Base-by-base conservation (phyloP, 92 coral and sea anemone genomes). In the Epizoanthus scotinus region DNA sequence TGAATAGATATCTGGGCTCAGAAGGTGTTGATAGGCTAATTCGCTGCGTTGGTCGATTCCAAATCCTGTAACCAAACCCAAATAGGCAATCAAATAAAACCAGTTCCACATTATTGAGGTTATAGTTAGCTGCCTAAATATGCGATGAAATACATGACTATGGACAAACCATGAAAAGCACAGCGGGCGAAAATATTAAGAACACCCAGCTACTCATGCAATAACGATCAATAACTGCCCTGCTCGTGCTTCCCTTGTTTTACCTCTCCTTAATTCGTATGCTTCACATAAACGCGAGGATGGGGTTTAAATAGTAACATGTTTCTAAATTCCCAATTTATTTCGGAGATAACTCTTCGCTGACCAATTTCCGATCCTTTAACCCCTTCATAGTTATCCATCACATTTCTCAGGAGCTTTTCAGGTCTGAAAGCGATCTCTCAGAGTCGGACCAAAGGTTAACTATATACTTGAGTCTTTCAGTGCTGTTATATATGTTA, bases 1-100 rank as follows among this genome's bases (percentile, higher is more conserved):
- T 25, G 27, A 27, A 58, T 74, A 24, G 26, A 38, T 40, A 59
- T 58, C 13, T 15, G 40, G 36, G 59, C 38, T 21, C 81, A 34
- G 40, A 21, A 75, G 67, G 81, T 75, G 81, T 75, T 75, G 53
- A 75, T 22, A 22, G 68, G 67, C 61, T 75, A 75, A 34, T 36
- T 47, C 81, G 36, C 53, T 44, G 81, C 81, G 81, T 75, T 75
- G 81, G 81, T 75, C 81, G n/a, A n/a, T 17, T 36, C 67, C 81
- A 57, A 75, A 75, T 75, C 81, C 81, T 67, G 81, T 75, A 75
- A 75, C 63, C 8, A 6, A 75, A 75, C 25, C 57, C 81, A 75
- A 75, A 75, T 21, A 75, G 81, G 81, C 81, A 75, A 75, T 75
- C 81, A 75, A 75, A 20, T 13, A 24, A 38, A 75, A 58, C 61